Conservation (phyloP, 2,797 vertebrate genomes). For the Gobio occitaniae region DNA sequence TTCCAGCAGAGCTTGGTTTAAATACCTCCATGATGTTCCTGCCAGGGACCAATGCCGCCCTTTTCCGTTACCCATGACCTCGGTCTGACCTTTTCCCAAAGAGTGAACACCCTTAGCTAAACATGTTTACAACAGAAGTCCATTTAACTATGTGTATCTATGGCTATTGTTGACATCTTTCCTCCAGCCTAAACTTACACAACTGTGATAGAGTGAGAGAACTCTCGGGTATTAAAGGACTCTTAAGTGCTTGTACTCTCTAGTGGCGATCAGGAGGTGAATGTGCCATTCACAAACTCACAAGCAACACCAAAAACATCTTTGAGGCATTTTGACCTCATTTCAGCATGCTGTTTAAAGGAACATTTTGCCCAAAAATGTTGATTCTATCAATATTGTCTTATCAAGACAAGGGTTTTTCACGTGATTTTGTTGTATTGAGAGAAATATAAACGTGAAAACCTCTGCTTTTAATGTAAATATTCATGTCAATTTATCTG, state of each 20-base stretch:
- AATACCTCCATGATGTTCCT: neutral
- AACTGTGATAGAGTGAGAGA: neutral
- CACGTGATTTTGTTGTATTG: neutral
- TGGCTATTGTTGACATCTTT: constrained; percentile 33
- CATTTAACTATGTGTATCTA: constrained; percentile 38
- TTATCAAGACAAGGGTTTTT: neutral
- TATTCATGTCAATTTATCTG: neutral
- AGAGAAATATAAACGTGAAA: neutral
- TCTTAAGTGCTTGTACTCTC: constrained; percentile 21
- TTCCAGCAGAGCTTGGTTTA: constrained; percentile 4
- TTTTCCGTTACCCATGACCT: constrained; percentile 14
- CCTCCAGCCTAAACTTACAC: constrained; percentile 13
- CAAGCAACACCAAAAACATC: neutral
- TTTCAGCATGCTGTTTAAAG: neutral
- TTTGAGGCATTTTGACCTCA: neutral
- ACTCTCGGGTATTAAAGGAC: neutral
- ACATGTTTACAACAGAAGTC: constrained; percentile 46
- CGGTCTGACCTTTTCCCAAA: constrained; percentile 10
- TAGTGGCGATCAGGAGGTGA: neutral
- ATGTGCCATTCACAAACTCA: constrained; percentile 5
- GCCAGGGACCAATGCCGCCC: neutral
- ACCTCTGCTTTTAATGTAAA: neutral
- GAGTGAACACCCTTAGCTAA: constrained; percentile 11
- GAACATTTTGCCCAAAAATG: neutral
- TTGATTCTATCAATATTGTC: neutral